phyloP scores from a whole-genome alignment of 2,888 invertebrate species.

The Caenorhabditis becei region DNA sequence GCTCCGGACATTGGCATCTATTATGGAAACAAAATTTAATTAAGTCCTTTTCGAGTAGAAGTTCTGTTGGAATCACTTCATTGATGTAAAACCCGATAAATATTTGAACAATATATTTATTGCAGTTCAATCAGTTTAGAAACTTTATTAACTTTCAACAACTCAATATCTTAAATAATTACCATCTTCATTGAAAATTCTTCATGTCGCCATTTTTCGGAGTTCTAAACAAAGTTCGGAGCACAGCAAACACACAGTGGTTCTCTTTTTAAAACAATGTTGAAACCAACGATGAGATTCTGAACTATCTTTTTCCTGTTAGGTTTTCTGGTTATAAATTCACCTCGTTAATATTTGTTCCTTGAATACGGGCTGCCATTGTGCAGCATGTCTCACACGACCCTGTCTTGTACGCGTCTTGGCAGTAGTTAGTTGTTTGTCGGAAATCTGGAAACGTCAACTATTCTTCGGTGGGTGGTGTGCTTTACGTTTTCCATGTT shows the following conservation, averaged over 20 bases:
- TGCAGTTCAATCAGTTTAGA: too few species aligned
- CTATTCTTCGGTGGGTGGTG: not conserved
- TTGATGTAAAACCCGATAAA: too few species aligned
- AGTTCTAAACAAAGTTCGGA: conserved; percentile 20
- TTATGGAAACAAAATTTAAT: too few species aligned
- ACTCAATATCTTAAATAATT: too few species aligned
- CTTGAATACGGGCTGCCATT: conserved; percentile 50
- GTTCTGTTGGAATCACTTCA: too few species aligned
- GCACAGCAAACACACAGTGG: conserved; percentile 54
- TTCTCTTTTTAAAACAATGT: conserved; percentile 34
- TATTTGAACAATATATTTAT: too few species aligned
- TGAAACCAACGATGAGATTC: conserved; percentile 50
- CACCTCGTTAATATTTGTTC: conserved; percentile 32
- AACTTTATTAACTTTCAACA: too few species aligned
- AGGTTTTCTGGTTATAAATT: not conserved
- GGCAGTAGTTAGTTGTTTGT: conserved; percentile 32
- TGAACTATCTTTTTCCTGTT: conserved; percentile 1
- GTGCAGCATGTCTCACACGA: conserved; percentile 49
- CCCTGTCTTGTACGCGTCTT: conserved; percentile 36
- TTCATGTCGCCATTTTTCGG: too few species aligned
- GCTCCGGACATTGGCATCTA: too few species aligned
- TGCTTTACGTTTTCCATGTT: conserved; percentile 12
- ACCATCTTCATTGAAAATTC: too few species aligned
- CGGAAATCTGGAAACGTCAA: conserved; percentile 28
- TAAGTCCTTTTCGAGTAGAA: too few species aligned